Evolutionary conservation across 2,888 invertebrate genomes (phyloP), one percentile per base, ranked within the genome.

Genomic region (Chrysolina oricalcia): DNA sequence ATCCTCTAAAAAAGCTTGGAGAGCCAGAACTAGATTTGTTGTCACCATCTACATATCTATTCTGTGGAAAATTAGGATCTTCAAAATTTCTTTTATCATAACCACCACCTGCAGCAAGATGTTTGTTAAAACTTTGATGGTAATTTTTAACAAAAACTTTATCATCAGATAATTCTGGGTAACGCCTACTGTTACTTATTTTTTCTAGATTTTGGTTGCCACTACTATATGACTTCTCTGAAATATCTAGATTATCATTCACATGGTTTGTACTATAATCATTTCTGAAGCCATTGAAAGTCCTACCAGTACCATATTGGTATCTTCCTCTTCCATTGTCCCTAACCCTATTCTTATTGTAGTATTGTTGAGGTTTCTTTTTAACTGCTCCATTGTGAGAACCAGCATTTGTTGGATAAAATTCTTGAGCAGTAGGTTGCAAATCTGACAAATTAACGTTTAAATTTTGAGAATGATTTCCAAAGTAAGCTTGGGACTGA

Each of bases 371-470:
- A 46, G 78, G 63, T 63, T 72, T 80, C 62, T 80, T 82, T 64
- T 76, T 77, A n/a, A 82, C 67, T 63, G 77, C 78, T 62, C 76
- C 76, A 74, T 77, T 79, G 67, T 62, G 65, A n/a, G 72, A 76
- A 48, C 71, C 56, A 27, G 63, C 9, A 64, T 56, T 43, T 73
- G 65, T 72, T 19, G 81, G 81, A 74, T 78, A 71, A 73, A 82
- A 82, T 69, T 81, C 83, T 70, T 80, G 79, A 53, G 81, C 83
- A 59, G 78, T 80, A 46, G 82, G 80, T 67, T 81, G 77, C 66
- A 82, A 75, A 21, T 74, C 77, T 53, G 68, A 68, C 8, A 53
- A 68, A 17, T 35, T 41, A 13, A 43, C 21, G 17, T 50, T 50
- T 50, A 11, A 17, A 67, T 50, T 67, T 35, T 67, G 48, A 50